Base-by-base conservation (phyloP, 2,113 vertebrate species). In the Promerops cafer region DNA sequence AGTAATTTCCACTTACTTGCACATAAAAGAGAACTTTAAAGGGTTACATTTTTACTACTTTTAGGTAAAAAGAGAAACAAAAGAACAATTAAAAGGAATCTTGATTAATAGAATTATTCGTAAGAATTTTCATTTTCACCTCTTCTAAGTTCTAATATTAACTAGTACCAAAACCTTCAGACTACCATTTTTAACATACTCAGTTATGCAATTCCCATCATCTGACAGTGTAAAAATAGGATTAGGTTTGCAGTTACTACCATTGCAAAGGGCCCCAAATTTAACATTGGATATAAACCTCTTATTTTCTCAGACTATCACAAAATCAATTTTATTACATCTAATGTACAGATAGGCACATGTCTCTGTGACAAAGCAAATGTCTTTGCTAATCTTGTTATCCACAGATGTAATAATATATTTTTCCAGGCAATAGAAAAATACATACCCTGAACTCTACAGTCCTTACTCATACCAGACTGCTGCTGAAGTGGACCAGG, bases 391-490 rank as follows among this genome's bases (percentile, higher is more conserved):
- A 86, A 88, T 86, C 76, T 94, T 63, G 39, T 84, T 90, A 70
- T 77, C 27, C 69, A 80, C 22, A 93, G 71, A 90, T 85, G 76
- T 19, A 83, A 70, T 79, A 83, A 94, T 94, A 66, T 85, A 88
- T 96, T 96, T 96, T 96, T 90, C 64, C 79, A 95, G 52, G 75
- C 59, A 54, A 60, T 28, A 86, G 37, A 64, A 92, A 96, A 97
- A 74, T 37, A 75, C 3, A 1, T 40, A 53, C 37, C 33, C 44
- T 83, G 60, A 93, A 53, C 69, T 87, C 72, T 45, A 3, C 18
- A 87, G 79, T 89, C 45, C 86, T 96, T 93, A 92, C 85, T 92
- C 79, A 92, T 63, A 83, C 72, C 64, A 82, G 87, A 71, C 80
- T 82, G 75, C 60, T 37, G 65, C 83, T 93, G 88, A 95, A 96